Conservation (phyloP, 2,113 vertebrate genomes). For the Ochotona curzoniae region DNA sequence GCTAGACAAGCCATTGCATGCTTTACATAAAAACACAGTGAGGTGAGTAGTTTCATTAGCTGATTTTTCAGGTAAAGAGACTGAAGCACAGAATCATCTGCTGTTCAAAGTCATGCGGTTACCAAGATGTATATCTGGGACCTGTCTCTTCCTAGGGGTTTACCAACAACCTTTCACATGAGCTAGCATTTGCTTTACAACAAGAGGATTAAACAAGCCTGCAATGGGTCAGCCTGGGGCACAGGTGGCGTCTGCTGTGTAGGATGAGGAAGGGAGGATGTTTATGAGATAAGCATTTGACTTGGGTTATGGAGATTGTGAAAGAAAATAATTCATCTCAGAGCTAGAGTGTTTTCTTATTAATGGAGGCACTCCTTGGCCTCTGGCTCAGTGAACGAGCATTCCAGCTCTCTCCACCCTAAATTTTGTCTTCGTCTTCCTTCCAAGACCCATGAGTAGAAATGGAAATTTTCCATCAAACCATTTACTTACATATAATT, state of each 20-base stretch:
- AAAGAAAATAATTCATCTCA: background rate
- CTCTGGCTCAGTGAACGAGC: background rate
- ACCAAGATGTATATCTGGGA: background rate
- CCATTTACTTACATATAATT: background rate
- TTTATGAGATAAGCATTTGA: background rate
- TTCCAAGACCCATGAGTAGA: background rate
- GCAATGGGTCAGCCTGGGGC: background rate
- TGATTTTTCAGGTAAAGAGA: conserved; percentile 5
- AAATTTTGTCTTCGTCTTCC: background rate
- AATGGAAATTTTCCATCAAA: background rate
- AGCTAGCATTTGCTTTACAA: background rate
- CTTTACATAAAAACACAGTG: background rate
- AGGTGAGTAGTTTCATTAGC: background rate
- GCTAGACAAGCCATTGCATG: background rate
- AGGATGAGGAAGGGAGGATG: background rate
- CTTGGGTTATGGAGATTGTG: background rate
- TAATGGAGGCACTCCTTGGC: background rate
- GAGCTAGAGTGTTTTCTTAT: background rate
- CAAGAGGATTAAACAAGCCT: background rate
- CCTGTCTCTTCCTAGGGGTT: too few relatives aligned
- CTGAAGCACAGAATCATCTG: background rate
- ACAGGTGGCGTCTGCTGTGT: background rate
- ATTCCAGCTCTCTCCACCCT: background rate
- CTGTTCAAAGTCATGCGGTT: background rate
- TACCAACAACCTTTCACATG: background rate